Evolutionary conservation across 2,113 vertebrate genomes (phyloP).

Genomic region (Semicossyphus pulcher): DNA sequence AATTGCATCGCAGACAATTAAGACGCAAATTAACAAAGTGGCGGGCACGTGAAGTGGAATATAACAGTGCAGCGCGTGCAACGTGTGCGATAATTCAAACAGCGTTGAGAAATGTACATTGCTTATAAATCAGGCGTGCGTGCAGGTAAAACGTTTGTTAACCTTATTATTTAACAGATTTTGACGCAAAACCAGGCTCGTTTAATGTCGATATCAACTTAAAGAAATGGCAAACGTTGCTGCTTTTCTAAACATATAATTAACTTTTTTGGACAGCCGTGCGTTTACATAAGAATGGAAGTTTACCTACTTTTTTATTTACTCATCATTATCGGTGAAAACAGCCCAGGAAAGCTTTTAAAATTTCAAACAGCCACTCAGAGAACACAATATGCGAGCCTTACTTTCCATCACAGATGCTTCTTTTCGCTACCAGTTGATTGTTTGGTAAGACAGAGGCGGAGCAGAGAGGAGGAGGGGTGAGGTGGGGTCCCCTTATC

Average conservation of each 20-base stretch:
- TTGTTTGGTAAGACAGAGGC: conserved; percentile 70
- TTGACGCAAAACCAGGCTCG: neutral
- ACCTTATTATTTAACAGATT: neutral
- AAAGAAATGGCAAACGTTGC: neutral
- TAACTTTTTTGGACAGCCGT: neutral
- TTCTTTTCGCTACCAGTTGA: conserved; percentile 69
- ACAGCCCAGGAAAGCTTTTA: neutral
- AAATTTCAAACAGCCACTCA: neutral
- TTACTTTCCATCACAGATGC: conserved; percentile 44
- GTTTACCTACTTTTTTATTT: conserved; percentile 19
- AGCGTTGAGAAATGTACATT: neutral
- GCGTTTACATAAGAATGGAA: neutral
- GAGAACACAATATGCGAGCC: conserved; percentile 1
- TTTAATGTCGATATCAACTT: no score
- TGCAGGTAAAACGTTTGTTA: neutral
- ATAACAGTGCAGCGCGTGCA: conserved; percentile 19
- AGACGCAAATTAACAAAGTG: conserved; percentile 55
- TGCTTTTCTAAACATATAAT: neutral
- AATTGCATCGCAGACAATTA: conserved; percentile 60
- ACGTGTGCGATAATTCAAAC: conserved; percentile 25
- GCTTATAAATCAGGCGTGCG: neutral
- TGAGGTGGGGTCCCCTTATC: neutral
- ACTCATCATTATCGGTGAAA: neutral
- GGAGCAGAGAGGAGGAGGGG: conserved; percentile 49
- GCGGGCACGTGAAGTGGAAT: conserved; percentile 42